These are phyloP conservation scores for Actias luna DNA, from an alignment of 2,888 invertebrate species.

Conservation along the genomic window DNA sequence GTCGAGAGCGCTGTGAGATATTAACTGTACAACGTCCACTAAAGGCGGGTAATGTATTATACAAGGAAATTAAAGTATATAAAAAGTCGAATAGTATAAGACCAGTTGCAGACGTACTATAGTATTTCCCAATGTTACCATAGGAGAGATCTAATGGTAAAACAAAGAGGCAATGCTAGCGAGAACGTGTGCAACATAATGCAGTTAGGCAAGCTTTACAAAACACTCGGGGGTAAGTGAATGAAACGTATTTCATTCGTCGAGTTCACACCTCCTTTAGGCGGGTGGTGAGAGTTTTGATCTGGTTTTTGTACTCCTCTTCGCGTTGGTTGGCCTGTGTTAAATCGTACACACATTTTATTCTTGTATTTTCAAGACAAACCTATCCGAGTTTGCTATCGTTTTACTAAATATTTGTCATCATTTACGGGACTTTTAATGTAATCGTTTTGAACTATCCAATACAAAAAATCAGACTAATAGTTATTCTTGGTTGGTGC, in stretches of 20 bases:
- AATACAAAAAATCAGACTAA: too few relatives aligned
- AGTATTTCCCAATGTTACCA: constrained; percentile 55
- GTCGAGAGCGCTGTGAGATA: constrained; percentile 46
- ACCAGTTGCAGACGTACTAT: constrained; percentile 52
- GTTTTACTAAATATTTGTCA: background rate
- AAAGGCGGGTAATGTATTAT: constrained; percentile 46
- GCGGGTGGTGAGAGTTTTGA: constrained; percentile 98
- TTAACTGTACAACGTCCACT: constrained; percentile 36
- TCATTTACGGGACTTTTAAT: background rate
- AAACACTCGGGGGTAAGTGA: constrained; percentile 55
- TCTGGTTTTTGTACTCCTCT: constrained; percentile 99
- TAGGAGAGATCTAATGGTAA: constrained; percentile 38
- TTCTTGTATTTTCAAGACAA: constrained; percentile 26
- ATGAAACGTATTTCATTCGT: constrained; percentile 51
- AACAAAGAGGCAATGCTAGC: constrained; percentile 48
- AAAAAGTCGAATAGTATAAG: constrained; percentile 36
- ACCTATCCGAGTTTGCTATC: background rate
- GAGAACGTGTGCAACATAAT: constrained; percentile 60
- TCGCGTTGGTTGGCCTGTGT: constrained; percentile 98
- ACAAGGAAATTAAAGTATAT: constrained; percentile 14
- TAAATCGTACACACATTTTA: constrained; percentile 56
- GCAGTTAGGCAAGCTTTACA: constrained; percentile 73
- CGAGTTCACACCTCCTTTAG: constrained; percentile 96
- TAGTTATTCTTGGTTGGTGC: constrained; percentile 62
- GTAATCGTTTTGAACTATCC: too few relatives aligned